Evolutionary conservation across 2,797 vertebrate species (phyloP), one percentile per base, ranked within the genome.

Genomic region (Gambelia wislizenii): DNA sequence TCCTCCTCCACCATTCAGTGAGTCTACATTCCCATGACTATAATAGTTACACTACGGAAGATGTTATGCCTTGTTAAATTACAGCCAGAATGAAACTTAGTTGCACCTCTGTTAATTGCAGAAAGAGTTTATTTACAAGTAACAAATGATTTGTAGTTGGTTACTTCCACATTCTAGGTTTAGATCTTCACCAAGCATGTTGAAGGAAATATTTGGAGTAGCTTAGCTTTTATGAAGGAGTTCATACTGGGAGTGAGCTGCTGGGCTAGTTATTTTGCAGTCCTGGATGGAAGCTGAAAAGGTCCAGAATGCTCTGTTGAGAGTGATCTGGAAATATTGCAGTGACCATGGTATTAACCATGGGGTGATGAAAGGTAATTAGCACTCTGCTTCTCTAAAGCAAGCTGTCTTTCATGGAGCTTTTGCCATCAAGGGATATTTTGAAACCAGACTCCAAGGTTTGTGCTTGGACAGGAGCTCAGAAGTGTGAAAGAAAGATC

Each of bases 391-490:
- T 84, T 39, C 64, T 90, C 84, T 77, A 70, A 56, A 75, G 14
- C 84, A 0, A 27, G 30, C 20, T 7, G 6, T 83, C 33, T 30
- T 52, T 79, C 72, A 81, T 90, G 77, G 49, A 78, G 74, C 82
- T 54, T 74, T 82, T 0, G 56, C 27, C 76, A 89, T 52, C 56
- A 8, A 0, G 54, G 3, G 64, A 47, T 85, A 77, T 82, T 88
- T 91, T 91, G 90, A 70, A 89, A 69, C 76, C 72, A 27, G 39
- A 52, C 80, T 70, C 47, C 33, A 86, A 36, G 88, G 56, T 52
- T 81, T 59, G 18, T 25, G 56, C 76, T 89, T 77, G 0, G 75
- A n/a, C 56, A 2, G 42, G 77, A 36, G 47, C 83, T 85, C 59
- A 49, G 78, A 83, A 77, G 87, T 77, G 61, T 10, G 27, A 86